Evolutionary conservation across 2,113 vertebrate species (phyloP), one percentile per base, ranked within the genome.

Genomic region (Neoarius graeffei): DNA sequence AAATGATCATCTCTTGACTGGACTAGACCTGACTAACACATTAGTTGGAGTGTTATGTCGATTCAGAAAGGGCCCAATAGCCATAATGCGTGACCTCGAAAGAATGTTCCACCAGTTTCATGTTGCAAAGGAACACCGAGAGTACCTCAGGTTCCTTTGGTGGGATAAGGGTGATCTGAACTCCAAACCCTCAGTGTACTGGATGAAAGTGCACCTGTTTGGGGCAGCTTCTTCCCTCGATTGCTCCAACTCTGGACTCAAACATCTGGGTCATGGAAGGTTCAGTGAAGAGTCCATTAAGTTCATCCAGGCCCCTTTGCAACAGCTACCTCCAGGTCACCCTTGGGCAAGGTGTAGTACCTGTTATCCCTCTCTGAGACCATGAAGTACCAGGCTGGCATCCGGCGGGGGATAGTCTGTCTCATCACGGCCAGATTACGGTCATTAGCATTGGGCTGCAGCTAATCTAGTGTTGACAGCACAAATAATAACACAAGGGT

Each of bases 71-170:
- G 57, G 25, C 42, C 84, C 69, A n/a, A 52, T 89, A 9, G 85
- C 81, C 7, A 77, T 90, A 15, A 76, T 85, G 82, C 85, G 86
- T 5, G 59, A 83, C 42, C 42, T 42, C 42, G 0, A 42, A 42
- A 42, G 42, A 42, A 42, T 42, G 42, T 42, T 42, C 42, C 42
- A 42, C 42, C 42, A 4, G 42, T 42, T 42, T 42, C 42, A 42
- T 42, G 42, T 42, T 42, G 42, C 42, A 42, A 42, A 42, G 42
- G 42, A 3, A 42, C 54, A 89, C 59, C 3, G 86, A 85, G 81
- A 89, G 27, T 88, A 73, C 23, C 4, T 88, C 0, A 73, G 60
- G 4, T 89, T 89, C 7, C 82, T 83, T 5, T 90, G 85, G 71
- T 90, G 73, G 87, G 84, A 83, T 1, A n/a, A 90, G 19, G 84